A percentile compares a stretch with the other conserved stretches of the same genome.
Conservation (phyloP, 2,888 invertebrate species). For the Megastigmus dorsalis region DNA sequence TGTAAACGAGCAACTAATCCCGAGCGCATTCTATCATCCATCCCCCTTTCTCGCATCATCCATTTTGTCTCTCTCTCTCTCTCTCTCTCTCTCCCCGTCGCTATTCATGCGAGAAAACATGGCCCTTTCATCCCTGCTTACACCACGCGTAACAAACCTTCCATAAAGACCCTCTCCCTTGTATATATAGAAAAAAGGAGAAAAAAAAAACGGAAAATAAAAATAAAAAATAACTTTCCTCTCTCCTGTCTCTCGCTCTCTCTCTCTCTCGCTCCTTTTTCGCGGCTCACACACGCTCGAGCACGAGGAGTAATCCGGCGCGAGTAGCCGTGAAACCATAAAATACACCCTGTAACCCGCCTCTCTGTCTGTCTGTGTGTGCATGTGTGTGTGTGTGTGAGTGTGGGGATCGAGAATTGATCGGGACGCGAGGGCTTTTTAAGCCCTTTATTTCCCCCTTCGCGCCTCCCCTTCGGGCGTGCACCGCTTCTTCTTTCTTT, state of each 20-base stretch:
- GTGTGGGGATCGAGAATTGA: constrained; percentile 23
- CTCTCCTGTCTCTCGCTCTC: not conserved
- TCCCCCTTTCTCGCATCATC: too few relatives aligned
- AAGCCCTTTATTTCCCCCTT: constrained; percentile 5
- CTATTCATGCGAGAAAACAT: constrained; percentile 1
- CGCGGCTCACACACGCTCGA: not conserved
- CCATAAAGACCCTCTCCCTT: not conserved
- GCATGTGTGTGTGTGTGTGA: not conserved
- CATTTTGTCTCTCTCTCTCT: not conserved
- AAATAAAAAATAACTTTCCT: constrained; percentile 17
- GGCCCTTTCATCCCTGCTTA: constrained; percentile 32
- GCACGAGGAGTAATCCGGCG: constrained; percentile 29
- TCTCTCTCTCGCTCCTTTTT: not conserved
- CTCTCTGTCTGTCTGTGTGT: too few relatives aligned
- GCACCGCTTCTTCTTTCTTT: too few relatives aligned
- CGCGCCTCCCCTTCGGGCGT: too few relatives aligned
- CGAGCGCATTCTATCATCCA: too few relatives aligned
- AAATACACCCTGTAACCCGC: too few relatives aligned
- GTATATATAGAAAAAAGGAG: constrained; percentile 4
- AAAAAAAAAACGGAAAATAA: constrained; percentile 12
- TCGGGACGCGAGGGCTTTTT: not conserved
- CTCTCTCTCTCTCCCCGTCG: not conserved
- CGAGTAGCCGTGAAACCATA: constrained; percentile 44
- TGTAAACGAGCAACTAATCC: constrained; percentile 3
- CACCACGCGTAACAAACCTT: not conserved